These are phyloP conservation scores for Drosophila nigrodunni DNA, from an alignment of 1,140 invertebrate species.

Conservation along the genomic window DNA sequence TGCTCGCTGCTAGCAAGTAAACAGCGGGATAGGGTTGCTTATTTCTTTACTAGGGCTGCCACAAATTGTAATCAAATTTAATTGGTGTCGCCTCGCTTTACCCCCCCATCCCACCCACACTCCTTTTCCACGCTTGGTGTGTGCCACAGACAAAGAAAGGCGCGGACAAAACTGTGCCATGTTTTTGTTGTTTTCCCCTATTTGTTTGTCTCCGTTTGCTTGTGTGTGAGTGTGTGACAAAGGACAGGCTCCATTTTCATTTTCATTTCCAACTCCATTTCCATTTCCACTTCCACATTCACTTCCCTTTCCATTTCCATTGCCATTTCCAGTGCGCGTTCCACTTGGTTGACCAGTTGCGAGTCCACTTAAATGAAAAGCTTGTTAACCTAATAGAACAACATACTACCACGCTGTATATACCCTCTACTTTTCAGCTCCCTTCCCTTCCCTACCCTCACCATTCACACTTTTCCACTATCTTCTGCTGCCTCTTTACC, in stretches of 20 bases:
- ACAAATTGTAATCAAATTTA: conserved; percentile 80
- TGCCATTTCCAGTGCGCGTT: conserved; percentile 22
- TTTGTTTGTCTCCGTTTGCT: conserved; percentile 20
- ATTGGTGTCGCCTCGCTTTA: conserved; percentile 55
- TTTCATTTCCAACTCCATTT: neutral
- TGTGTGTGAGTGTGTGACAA: conserved; percentile 7
- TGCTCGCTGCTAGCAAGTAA: conserved; percentile 37
- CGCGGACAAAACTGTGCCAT: conserved; percentile 50
- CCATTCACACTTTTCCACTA: neutral
- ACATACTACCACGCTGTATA: conserved; percentile 16
- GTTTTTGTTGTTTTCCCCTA: conserved; percentile 4
- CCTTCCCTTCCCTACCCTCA: neutral
- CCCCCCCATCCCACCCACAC: neutral
- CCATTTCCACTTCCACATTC: neutral
- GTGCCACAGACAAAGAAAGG: conserved; percentile 27
- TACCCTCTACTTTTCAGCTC: neutral
- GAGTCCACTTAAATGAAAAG: conserved; percentile 72
- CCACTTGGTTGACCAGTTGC: conserved; percentile 40
- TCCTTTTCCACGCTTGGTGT: neutral
- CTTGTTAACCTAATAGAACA: conserved; percentile 77
- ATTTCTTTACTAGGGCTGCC: conserved; percentile 17
- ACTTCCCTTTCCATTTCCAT: conserved; percentile 19
- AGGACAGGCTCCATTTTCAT: conserved; percentile 4
- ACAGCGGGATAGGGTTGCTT: conserved; percentile 49
- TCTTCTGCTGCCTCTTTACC: neutral